These are phyloP conservation scores for Chiroxiphia lanceolata DNA, from an alignment of 2,797 vertebrate species.

Conservation along the genomic window DNA sequence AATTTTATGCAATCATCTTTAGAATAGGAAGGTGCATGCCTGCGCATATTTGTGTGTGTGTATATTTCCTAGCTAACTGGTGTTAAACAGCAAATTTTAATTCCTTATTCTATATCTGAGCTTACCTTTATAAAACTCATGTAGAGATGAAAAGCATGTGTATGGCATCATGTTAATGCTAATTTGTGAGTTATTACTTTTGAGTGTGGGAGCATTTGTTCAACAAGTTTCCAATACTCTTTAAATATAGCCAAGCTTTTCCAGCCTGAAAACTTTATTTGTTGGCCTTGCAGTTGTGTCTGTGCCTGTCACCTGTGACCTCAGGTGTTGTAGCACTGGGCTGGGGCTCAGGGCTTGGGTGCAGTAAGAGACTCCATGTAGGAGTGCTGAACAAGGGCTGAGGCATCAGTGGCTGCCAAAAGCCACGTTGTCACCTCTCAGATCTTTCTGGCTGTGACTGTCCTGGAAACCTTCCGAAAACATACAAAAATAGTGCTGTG, in stretches of 20 bases:
- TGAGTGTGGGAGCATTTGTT: neutral
- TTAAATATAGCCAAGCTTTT: neutral
- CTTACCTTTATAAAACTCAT: neutral
- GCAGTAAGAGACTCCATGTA: neutral
- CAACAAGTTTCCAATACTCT: neutral
- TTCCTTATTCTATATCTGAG: neutral
- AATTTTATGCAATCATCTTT: neutral
- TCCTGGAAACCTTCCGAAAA: neutral
- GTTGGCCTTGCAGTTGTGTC: neutral
- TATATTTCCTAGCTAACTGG: neutral
- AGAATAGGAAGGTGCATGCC: fast-evolving
- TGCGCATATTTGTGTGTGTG: neutral
- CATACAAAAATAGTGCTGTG: fast-evolving
- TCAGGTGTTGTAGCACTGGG: neutral
- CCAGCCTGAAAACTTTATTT: neutral
- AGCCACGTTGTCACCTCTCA: neutral
- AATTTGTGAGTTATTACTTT: neutral
- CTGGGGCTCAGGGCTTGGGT: fast-evolving
- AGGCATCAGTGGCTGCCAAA: neutral
- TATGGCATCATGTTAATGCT: neutral
- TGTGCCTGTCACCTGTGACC: fast-evolving
- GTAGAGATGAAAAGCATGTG: neutral
- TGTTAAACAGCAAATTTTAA: neutral
- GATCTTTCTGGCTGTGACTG: neutral
- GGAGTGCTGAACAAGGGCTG: fast-evolving